A percentile compares a stretch with the other conserved stretches of the same genome.
Evolutionary conservation across 2,888 invertebrate genomes (phyloP).

Genomic region (Pocota personata): DNA sequence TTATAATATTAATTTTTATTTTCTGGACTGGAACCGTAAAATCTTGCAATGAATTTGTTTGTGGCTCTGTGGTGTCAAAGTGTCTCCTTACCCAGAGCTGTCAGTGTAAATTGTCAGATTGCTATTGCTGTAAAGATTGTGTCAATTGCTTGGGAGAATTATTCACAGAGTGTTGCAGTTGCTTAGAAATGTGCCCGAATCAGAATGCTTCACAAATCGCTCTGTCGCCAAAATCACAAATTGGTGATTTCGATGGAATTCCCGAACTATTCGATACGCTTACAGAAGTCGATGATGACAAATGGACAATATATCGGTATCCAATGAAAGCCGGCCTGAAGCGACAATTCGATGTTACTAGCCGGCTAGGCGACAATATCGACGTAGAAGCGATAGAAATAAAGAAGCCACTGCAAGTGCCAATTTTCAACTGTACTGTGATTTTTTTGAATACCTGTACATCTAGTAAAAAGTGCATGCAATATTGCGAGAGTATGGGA

Average conservation of each 20-base stretch:
- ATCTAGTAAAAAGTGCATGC: constrained; percentile 78
- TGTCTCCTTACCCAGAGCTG: constrained; percentile 97
- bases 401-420: constrained; percentile 39
- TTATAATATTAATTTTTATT: constrained; percentile 11
- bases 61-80: constrained; percentile 96
- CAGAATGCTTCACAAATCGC: constrained; percentile 84
- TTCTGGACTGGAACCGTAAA: background rate
- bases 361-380: constrained; percentile 66
- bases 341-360: constrained; percentile 62
- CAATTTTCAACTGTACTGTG: constrained; percentile 79
- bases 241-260: constrained; percentile 91
- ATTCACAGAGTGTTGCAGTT: constrained; percentile 90
- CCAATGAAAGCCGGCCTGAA: constrained; percentile 76
- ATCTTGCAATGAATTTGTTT: constrained; percentile 58
- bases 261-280: constrained; percentile 92
- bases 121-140: constrained; percentile 96
- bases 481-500: constrained; percentile 81
- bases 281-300: constrained; percentile 86
- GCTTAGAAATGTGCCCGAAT: constrained; percentile 87
- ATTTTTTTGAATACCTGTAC: constrained; percentile 80
- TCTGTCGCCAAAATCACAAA: constrained; percentile 88
- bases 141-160: constrained; percentile 93
- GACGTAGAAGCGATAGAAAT: constrained; percentile 66
- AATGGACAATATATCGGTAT: constrained; percentile 79
- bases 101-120: constrained; percentile 95